Conservation (phyloP, 2,888 invertebrate genomes). For the Amphiduros pacificus region DNA sequence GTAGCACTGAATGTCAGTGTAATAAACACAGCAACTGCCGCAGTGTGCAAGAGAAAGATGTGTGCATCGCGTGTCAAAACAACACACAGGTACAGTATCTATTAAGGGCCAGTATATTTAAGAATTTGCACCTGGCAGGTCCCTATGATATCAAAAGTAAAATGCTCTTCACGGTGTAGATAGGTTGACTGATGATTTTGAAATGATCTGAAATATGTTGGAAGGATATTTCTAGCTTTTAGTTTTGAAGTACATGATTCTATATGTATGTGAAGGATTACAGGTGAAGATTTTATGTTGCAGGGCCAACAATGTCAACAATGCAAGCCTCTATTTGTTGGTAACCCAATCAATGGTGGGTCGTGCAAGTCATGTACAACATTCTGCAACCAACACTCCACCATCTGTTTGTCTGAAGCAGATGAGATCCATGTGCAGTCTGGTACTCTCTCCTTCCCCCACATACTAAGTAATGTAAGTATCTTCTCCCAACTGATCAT, state of each 20-base stretch:
- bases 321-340: slow-evolving; percentile 88
- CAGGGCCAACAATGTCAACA: slow-evolving; percentile 87
- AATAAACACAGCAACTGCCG: slow-evolving; percentile 90
- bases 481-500: too few relatives aligned
- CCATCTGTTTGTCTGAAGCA: slow-evolving; percentile 36
- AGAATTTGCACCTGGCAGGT: too few relatives aligned
- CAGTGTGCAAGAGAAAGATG: slow-evolving; percentile 75
- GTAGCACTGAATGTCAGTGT: slow-evolving; percentile 90
- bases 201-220: background rate
- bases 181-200: too few relatives aligned
- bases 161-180: background rate
- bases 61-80: slow-evolving; percentile 83
- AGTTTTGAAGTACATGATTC: background rate
- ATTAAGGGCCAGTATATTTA: slow-evolving; percentile 1
- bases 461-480: too few relatives aligned
- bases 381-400: slow-evolving; percentile 86
- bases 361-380: slow-evolving; percentile 85
- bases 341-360: slow-evolving; percentile 80
- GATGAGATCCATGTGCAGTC: background rate
- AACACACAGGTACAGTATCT: slow-evolving; percentile 87
- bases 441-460: too few relatives aligned
- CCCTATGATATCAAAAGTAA: background rate
- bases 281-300: too few relatives aligned
- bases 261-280: too few relatives aligned
- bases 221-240: background rate